Percentiles rank a stretch among this genome's conserved stretches.
These are phyloP conservation scores for Ceyx cyanopectus DNA, from an alignment of 2,113 vertebrate species.

Conservation along the genomic window DNA sequence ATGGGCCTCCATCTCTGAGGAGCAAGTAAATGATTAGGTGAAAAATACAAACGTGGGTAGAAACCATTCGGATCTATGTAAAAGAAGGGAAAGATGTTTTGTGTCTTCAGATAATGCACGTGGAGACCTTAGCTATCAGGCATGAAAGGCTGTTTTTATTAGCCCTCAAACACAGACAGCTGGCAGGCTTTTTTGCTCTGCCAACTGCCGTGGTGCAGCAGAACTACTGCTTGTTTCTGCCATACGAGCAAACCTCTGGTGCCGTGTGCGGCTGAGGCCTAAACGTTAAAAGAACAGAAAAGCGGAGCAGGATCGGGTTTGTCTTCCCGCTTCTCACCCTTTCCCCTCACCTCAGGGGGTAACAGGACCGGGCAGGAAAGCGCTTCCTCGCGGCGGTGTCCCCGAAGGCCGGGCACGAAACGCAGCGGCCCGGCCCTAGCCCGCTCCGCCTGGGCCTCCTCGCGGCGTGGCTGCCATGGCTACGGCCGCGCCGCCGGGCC, in stretches of 20 bases:
- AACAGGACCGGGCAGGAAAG: rapidly evolving
- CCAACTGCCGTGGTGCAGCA: not conserved
- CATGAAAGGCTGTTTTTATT: too few species aligned
- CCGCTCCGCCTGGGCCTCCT: rapidly evolving
- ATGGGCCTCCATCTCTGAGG: rapidly evolving
- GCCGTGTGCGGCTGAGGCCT: not conserved
- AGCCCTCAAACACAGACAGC: not conserved
- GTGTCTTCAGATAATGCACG: rapidly evolving
- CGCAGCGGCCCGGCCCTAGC: rapidly evolving
- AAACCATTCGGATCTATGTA: rapidly evolving
- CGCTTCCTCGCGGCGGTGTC: too few species aligned
- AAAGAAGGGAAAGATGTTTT: not conserved
- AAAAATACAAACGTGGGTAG: rapidly evolving
- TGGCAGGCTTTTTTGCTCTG: rapidly evolving
- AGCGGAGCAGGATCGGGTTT: rapidly evolving
- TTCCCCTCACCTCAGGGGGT: not conserved
- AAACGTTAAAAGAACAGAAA: rapidly evolving
- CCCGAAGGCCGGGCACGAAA: too few species aligned
- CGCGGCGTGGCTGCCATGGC: not conserved
- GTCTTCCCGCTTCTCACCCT: not conserved
- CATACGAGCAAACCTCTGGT: too few species aligned
- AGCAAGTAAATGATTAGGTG: rapidly evolving
- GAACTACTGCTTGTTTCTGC: not conserved
- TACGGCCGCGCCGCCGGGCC: not conserved
- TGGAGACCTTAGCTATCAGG: not conserved